phyloP scores from a whole-genome alignment of 2,113 vertebrate species.

The Mus pahari region DNA sequence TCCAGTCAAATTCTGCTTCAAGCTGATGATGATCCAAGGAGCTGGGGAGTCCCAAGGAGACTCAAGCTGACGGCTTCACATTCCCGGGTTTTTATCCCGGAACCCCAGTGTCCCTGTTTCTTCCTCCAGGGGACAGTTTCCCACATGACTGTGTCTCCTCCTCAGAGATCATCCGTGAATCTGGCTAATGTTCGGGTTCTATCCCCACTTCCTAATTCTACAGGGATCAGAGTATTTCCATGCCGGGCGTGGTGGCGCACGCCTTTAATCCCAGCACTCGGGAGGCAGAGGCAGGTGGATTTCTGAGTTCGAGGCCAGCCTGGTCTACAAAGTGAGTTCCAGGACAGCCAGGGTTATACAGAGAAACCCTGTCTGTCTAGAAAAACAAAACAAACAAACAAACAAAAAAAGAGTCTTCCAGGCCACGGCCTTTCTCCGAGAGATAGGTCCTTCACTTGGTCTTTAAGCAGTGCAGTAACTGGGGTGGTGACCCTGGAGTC shows the following conservation, averaged over 20 bases:
- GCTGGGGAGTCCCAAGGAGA: slow-evolving; percentile 18
- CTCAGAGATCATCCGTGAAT: background rate
- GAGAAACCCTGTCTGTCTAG: too few species aligned
- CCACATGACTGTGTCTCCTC: background rate
- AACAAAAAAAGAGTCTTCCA: too few species aligned
- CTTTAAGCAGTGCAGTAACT: background rate
- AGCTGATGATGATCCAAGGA: background rate
- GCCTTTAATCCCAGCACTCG: too few species aligned
- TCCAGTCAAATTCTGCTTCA: background rate
- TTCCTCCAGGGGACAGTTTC: background rate
- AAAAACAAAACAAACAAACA: too few species aligned
- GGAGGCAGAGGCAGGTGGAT: too few species aligned
- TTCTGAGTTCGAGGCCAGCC: too few species aligned
- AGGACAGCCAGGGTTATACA: too few species aligned
- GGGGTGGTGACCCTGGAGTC: background rate
- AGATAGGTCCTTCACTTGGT: background rate
- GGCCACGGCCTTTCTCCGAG: background rate
- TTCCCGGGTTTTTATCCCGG: background rate
- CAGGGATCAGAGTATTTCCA: too few species aligned
- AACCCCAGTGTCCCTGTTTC: background rate
- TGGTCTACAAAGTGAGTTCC: too few species aligned
- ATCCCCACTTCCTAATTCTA: background rate
- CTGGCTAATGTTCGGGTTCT: background rate
- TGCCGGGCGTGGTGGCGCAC: too few species aligned
- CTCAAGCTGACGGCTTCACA: background rate